phyloP scores from a whole-genome alignment of 2,888 invertebrate species.

The Pharmacophagus antenor region DNA sequence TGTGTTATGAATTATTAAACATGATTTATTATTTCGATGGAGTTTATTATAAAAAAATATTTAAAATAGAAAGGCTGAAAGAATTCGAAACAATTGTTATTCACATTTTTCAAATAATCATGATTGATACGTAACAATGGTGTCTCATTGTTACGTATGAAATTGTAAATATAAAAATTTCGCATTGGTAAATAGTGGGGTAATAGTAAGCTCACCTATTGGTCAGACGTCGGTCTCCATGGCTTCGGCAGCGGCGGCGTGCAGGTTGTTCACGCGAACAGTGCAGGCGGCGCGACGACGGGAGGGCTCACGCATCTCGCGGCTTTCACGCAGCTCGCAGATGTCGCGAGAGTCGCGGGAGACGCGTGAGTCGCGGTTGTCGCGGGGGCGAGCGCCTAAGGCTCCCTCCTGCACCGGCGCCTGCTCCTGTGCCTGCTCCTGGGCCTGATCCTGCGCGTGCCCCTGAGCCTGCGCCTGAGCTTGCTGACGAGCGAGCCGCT shows the following conservation, averaged over 20 bases:
- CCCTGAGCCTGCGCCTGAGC: slow-evolving; percentile 43
- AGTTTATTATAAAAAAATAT: not conserved
- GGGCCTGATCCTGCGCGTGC: slow-evolving; percentile 40
- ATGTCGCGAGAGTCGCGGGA: slow-evolving; percentile 47
- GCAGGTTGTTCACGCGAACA: slow-evolving; percentile 71
- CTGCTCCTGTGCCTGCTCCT: slow-evolving; percentile 31
- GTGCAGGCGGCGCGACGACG: slow-evolving; percentile 64
- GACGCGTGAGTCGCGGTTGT: slow-evolving; percentile 55
- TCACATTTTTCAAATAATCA: not conserved
- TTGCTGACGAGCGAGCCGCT: slow-evolving; percentile 36
- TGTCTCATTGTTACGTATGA: not conserved
- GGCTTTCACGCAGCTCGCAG: slow-evolving; percentile 33
- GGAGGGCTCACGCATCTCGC: slow-evolving; percentile 34
- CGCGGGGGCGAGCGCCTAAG: slow-evolving; percentile 40
- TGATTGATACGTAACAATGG: not conserved
- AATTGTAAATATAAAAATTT: not conserved
- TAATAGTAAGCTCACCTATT: slow-evolving; percentile 84
- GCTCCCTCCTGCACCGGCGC: slow-evolving; percentile 32
- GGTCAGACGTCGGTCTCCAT: slow-evolving; percentile 98
- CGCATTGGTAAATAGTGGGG: not conserved
- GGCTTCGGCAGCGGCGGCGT: slow-evolving; percentile 87
- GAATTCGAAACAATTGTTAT: too few species aligned
- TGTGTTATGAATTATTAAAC: too few species aligned
- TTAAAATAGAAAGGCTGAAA: too few species aligned
- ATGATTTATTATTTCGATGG: not conserved